Conservation (phyloP, 2,113 vertebrate species). For the Oncorhynchus mykiss region DNA sequence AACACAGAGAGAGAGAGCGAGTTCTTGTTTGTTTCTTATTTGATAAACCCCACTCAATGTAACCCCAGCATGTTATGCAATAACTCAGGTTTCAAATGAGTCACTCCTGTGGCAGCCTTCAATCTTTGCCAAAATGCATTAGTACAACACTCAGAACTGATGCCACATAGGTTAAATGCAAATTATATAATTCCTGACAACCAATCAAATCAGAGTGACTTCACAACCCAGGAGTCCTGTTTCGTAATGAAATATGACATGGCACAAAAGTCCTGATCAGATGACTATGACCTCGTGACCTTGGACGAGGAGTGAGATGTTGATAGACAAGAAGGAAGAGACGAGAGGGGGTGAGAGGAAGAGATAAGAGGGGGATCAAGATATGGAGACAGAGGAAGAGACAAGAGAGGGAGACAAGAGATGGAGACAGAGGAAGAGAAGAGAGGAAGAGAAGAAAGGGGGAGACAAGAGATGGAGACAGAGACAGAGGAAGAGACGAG, state of each 20-base stretch:
- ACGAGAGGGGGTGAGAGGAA: slow-evolving; percentile 20
- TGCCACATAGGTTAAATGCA: slow-evolving; percentile 76
- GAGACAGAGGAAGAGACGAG: slow-evolving; percentile 41
- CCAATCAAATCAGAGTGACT: slow-evolving; percentile 81
- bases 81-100: slow-evolving; percentile 70
- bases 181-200: slow-evolving; percentile 80
- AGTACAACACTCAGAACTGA: slow-evolving; percentile 63
- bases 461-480: slow-evolving; percentile 48
- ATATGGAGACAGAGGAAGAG: not conserved
- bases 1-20: slow-evolving; percentile 34
- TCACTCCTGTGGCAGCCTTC: slow-evolving; percentile 63
- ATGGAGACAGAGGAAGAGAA: not conserved
- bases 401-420: slow-evolving; percentile 17
- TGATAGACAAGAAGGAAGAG: slow-evolving; percentile 61
- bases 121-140: slow-evolving; percentile 61
- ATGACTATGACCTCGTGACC: slow-evolving; percentile 76
- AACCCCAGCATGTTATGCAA: slow-evolving; percentile 64
- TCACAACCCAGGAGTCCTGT: slow-evolving; percentile 65
- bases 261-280: slow-evolving; percentile 79
- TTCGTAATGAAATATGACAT: slow-evolving; percentile 82
- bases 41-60: slow-evolving; percentile 65
- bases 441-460: not conserved
- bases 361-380: not conserved
- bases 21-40: slow-evolving; percentile 64
- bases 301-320: slow-evolving; percentile 76